A percentile compares a stretch with the other conserved stretches of the same genome.
Evolutionary conservation across 2,888 invertebrate species (phyloP).

Genomic region (Xylocampa areola): DNA sequence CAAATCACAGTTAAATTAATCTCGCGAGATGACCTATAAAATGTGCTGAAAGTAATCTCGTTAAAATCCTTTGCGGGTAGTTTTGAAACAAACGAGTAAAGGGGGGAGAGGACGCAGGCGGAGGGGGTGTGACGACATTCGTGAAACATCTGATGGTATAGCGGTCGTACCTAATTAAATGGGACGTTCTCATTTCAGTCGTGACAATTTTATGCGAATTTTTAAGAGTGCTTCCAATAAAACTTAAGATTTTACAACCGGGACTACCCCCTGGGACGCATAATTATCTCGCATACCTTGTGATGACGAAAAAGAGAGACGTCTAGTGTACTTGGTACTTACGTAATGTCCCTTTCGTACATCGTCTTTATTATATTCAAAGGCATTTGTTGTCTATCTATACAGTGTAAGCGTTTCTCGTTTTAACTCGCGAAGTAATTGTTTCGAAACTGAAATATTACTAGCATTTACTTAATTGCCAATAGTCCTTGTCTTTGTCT

Average conservation of each 20-base stretch:
- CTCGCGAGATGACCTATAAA: constrained; percentile 85
- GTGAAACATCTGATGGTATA: constrained; percentile 68
- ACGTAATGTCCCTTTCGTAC: constrained; percentile 11
- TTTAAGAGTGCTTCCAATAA: constrained; percentile 79
- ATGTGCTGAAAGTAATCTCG: constrained; percentile 81
- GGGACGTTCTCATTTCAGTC: constrained; percentile 79
- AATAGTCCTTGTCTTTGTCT: constrained; percentile 32
- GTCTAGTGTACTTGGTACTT: constrained; percentile 20
- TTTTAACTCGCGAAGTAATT: constrained; percentile 21
- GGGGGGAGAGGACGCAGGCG: constrained; percentile 26
- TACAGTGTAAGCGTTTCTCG: constrained; percentile 8
- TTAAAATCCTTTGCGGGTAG: constrained; percentile 86
- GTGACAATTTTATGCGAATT: constrained; percentile 83
- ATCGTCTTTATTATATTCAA: constrained; percentile 6
- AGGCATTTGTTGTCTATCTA: neutral
- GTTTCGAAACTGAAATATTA: constrained; percentile 40
- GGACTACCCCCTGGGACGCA: constrained; percentile 73
- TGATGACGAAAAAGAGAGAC: constrained; percentile 66
- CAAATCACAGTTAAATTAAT: constrained; percentile 84
- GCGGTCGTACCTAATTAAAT: constrained; percentile 83
- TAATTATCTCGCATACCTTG: constrained; percentile 77
- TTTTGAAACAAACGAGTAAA: constrained; percentile 74
- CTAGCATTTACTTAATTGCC: constrained; percentile 46
- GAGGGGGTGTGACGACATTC: constrained; percentile 49
- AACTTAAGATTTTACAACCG: constrained; percentile 77